phyloP scores from a whole-genome alignment of 2,797 vertebrate species.

The Natrix natrix region DNA sequence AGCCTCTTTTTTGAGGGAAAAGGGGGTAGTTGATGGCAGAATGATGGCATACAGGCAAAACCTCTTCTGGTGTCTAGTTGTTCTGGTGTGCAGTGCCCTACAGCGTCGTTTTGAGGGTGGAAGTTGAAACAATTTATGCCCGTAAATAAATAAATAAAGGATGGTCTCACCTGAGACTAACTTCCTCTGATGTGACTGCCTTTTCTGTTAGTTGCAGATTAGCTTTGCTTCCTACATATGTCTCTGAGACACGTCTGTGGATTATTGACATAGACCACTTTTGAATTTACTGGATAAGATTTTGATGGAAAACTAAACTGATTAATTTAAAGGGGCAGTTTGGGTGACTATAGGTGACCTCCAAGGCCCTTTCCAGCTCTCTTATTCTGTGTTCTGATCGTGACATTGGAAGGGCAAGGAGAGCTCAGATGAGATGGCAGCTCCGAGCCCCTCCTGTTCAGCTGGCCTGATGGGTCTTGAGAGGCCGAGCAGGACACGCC shows the following conservation, averaged over 20 bases:
- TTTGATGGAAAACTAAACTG: background rate
- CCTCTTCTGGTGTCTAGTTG: no score
- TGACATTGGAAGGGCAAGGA: background rate
- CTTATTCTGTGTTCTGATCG: background rate
- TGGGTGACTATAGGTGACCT: background rate
- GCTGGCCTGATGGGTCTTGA: background rate
- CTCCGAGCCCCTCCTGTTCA: background rate
- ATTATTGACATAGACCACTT: background rate
- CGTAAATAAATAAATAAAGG: no score
- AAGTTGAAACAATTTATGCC: no score
- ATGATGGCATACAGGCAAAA: no score
- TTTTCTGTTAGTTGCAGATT: no score
- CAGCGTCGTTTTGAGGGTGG: no score
- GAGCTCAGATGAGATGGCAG: background rate
- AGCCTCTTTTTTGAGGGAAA: no score
- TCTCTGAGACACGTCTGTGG: background rate
- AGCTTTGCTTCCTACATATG: background rate
- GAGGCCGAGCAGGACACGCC: background rate
- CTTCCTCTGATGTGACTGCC: no score
- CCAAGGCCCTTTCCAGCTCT: background rate
- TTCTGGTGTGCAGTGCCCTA: no score
- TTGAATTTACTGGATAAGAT: background rate
- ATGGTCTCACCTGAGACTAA: no score
- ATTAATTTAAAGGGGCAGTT: background rate
- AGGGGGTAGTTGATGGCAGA: no score